Percentiles rank a stretch among this genome's conserved stretches.
Evolutionary conservation across 1,140 invertebrate genomes (phyloP).

Genomic region (Steinernema feltiae): DNA sequence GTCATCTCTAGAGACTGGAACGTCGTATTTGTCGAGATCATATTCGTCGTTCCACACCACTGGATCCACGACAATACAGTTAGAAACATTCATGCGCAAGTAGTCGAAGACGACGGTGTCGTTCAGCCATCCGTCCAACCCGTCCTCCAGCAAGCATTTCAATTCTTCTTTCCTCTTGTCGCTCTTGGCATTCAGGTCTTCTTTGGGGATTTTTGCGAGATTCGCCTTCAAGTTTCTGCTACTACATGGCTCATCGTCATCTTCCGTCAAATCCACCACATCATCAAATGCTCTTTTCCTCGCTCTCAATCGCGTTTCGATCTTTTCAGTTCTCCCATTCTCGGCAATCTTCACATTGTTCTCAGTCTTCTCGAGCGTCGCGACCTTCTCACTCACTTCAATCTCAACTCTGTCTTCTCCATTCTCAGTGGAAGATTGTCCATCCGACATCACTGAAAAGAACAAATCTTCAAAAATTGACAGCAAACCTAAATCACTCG

Average conservation of each 20-base stretch:
- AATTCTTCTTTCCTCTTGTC: background rate
- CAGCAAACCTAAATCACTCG: too few relatives aligned
- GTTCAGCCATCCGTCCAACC: background rate
- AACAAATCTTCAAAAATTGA: too few relatives aligned
- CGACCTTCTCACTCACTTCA: too few relatives aligned
- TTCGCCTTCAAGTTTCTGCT: too few relatives aligned
- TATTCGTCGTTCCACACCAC: background rate
- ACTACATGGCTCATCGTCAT: too few relatives aligned
- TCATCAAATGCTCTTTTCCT: background rate
- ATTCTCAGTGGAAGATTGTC: too few relatives aligned
- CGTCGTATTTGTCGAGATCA: background rate
- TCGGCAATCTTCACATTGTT: too few relatives aligned
- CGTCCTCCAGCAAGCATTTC: background rate
- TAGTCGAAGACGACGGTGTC: constrained; percentile 4
- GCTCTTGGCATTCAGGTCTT: background rate
- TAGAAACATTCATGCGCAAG: background rate
- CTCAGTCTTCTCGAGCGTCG: too few relatives aligned
- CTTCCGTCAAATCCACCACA: background rate
- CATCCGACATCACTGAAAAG: too few relatives aligned
- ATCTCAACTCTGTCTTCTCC: too few relatives aligned
- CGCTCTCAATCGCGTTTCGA: too few relatives aligned
- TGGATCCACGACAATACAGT: background rate
- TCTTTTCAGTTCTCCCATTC: too few relatives aligned
- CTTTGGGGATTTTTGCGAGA: background rate
- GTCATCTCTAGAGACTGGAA: background rate